Evolutionary conservation across 1,140 invertebrate species (phyloP).

Genomic region (Hylaeus volcanicus): DNA sequence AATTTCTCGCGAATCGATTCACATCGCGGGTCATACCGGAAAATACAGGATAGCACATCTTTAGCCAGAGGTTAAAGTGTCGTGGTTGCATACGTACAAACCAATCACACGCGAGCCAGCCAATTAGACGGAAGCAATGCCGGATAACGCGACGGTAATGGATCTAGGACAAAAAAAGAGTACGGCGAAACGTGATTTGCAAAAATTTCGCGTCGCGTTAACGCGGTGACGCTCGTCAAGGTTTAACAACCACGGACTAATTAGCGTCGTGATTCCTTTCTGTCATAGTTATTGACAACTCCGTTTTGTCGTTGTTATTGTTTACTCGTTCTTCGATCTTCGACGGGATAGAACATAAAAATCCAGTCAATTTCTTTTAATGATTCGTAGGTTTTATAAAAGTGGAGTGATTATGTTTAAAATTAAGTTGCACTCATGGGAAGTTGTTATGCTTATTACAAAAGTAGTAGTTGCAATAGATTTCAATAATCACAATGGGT

Average conservation of each 20-base stretch:
- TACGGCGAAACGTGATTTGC: conserved; percentile 41
- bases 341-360: no score
- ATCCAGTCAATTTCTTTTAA: no score
- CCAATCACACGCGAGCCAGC: conserved; percentile 9
- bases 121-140: conserved; percentile 45
- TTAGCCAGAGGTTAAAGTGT: neutral
- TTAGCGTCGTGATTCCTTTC: neutral
- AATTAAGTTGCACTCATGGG: no score
- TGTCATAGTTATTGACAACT: neutral
- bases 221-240: neutral
- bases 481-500: no score
- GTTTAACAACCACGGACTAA: neutral
- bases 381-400: no score
- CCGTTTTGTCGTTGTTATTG: neutral
- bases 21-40: no score
- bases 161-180: neutral
- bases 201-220: conserved; percentile 17
- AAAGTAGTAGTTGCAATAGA: no score
- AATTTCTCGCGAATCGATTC: neutral
- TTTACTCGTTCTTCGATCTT: neutral
- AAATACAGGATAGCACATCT: neutral
- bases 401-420: no score
- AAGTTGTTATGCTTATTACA: no score
- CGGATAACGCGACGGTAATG: conserved; percentile 11
- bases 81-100: conserved; percentile 15